Evolutionary conservation across 2,888 invertebrate species (phyloP), one percentile per base, ranked within the genome.

Genomic region (Eudasyphora cyanicolor): DNA sequence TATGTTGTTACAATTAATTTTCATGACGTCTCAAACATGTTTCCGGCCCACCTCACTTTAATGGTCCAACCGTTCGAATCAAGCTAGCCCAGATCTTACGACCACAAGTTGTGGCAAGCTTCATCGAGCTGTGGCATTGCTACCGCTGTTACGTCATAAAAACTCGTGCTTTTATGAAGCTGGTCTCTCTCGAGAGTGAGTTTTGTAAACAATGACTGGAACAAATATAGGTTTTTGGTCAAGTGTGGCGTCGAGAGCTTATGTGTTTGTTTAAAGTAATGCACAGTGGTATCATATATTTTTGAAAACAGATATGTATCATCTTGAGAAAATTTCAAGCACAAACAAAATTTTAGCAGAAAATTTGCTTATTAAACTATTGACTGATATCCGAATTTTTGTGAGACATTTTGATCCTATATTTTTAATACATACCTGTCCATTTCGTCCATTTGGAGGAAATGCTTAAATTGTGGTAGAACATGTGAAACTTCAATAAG

Each of bases 41-140:
- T 84, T 84, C 84, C 84, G 84, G 84, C 81, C 76, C 81, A 84
- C 84, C 84, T 84, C 81, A 79, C 78, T 84, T 81, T 79, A 79
- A 81, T 74, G 42, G 24, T 42, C 24, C 57, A 21, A 51, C 5
- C 12, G 8, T 27, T 24, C 24, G 24, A 5, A 57, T 57, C 12
- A 24, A 57, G 57, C 57, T 2, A 54, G 24, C 24, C 21, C 12
- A 10, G 10, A 12, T 8, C 21, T 6, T 14, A 57, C 57, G 14
- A 27, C 8, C 8, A 57, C 57, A 57, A 27, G 5, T n/a, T n/a
- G n/a, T 8, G 24, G 14, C 14, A 27, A 24, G 57, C 24, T 24
- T 8, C 57, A 57, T n/a, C n/a, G 14, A 14, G 38, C 38, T 2
- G 57, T 12, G 14, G 24, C 27, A 2, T 10, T 21, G 21, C 54